phyloP scores from a whole-genome alignment of 2,113 vertebrate genomes.

The Plecturocebus donacophilus region DNA sequence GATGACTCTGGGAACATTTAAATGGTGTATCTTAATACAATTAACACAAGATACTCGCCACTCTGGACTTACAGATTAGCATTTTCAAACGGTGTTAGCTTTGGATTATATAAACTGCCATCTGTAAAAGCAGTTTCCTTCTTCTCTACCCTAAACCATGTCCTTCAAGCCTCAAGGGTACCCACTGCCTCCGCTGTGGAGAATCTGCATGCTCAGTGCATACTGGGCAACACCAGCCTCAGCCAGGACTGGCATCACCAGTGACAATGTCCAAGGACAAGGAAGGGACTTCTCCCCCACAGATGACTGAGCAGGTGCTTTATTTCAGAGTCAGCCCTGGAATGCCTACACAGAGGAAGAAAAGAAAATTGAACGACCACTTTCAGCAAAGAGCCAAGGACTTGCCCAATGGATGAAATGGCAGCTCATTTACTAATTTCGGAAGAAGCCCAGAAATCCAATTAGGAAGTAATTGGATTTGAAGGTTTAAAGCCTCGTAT shows the following conservation, averaged over 20 bases:
- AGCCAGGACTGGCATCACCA: not conserved
- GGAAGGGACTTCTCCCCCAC: not conserved
- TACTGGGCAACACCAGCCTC: not conserved
- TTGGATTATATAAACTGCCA: not conserved
- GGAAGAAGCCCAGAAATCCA: slow-evolving; percentile 16
- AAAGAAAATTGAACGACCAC: not conserved
- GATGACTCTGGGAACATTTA: not conserved
- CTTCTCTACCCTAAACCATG: not conserved
- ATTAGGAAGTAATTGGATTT: slow-evolving; percentile 8
- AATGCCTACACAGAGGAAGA: not conserved
- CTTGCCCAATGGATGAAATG: not conserved
- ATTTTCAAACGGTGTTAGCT: not conserved
- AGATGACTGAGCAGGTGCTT: not conserved
- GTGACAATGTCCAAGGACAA: not conserved
- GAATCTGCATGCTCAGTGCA: accelerated
- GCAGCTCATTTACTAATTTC: not conserved
- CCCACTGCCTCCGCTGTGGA: not conserved
- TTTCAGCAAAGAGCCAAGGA: not conserved
- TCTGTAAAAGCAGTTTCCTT: not conserved
- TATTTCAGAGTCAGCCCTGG: not conserved
- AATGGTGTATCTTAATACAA: not conserved
- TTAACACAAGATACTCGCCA: not conserved
- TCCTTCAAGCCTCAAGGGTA: not conserved
- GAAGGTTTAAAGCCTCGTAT: not conserved
- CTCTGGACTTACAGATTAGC: not conserved